Evolutionary conservation across 2,113 vertebrate species (phyloP).

Genomic region (Ranitomeya imitator): DNA sequence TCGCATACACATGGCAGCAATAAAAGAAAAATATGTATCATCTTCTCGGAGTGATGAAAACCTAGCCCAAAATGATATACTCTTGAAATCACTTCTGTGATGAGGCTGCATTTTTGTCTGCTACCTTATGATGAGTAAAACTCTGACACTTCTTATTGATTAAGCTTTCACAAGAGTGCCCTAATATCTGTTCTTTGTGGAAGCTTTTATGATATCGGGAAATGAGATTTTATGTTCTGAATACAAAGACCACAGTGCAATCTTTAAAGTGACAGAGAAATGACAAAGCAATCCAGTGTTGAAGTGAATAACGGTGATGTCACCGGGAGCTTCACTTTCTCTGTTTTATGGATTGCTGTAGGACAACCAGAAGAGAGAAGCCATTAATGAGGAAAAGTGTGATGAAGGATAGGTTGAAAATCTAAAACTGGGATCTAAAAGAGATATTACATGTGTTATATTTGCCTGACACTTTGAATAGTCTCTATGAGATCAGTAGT

Average conservation of each 20-base stretch:
- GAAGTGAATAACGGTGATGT: conserved; percentile 36
- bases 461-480: background rate
- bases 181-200: conserved; percentile 48
- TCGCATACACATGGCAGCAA: conserved; percentile 20
- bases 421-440: background rate
- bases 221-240: conserved; percentile 33
- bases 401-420: background rate
- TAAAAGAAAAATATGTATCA: conserved; percentile 27
- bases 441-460: background rate
- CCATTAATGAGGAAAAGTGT: background rate
- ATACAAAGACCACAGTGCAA: conserved; percentile 27
- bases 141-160: conserved; percentile 43
- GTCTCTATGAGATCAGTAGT: background rate
- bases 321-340: background rate
- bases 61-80: conserved; percentile 35
- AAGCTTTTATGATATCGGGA: conserved; percentile 26
- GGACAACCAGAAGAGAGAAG: background rate
- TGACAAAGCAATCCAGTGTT: conserved; percentile 35
- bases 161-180: conserved; percentile 36
- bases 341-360: conserved; percentile 6
- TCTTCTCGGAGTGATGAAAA: conserved; percentile 12
- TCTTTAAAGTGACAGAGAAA: conserved; percentile 40
- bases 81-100: conserved; percentile 41
- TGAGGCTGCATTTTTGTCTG: conserved; percentile 42
- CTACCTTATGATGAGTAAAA: conserved; percentile 20